Base-by-base conservation (phyloP, 1,140 invertebrate species). In the Eueides isabella region DNA sequence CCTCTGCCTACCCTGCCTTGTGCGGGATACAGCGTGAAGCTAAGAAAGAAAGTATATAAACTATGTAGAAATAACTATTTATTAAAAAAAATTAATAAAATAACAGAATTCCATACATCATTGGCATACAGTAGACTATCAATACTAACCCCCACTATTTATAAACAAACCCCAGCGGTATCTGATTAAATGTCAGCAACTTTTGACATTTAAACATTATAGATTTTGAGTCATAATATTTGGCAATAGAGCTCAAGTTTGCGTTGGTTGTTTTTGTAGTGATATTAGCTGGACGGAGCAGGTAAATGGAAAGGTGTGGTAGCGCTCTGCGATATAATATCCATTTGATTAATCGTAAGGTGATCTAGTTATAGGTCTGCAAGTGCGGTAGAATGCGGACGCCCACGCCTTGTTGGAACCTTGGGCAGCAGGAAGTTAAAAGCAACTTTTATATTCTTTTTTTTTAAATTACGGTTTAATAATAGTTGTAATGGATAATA, bases 261-360 rank as follows among this genome's bases (percentile, higher is more conserved):
- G 29, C 12, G n/a, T 55, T 55, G 65, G 33, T n/a, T n/a, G n/a
- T 5, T 35, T 35, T 26, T 26, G 30, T 38, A 5, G 41, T 73
- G 64, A 72, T 72, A 63, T 35, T 64, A 67, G 61, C 61, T 68
- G 61, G 62, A 66, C 74, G 61, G 28, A 71, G 68, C 74, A 66
- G 81, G 82, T 82, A 89, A 90, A 90, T 88, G 85, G 88, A 92
- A 90, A 91, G 89, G 90, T 85, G 90, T 89, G 86, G 82, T 80
- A 76, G 75, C 81, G 84, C 83, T 89, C 74, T 29, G 80, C 75
- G 72, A 82, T 85, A 85, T 89, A 87, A 83, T 91, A 89, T 87
- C 85, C 88, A 90, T 89, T 62, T 62, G 86, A 77, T 81, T 82
- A 82, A 81, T 72, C 61, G 78, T 89, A 90, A 92, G 89, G 90